These are phyloP conservation scores for Hesperophylax magnus DNA, from an alignment of 1,140 invertebrate species.

Conservation along the genomic window DNA sequence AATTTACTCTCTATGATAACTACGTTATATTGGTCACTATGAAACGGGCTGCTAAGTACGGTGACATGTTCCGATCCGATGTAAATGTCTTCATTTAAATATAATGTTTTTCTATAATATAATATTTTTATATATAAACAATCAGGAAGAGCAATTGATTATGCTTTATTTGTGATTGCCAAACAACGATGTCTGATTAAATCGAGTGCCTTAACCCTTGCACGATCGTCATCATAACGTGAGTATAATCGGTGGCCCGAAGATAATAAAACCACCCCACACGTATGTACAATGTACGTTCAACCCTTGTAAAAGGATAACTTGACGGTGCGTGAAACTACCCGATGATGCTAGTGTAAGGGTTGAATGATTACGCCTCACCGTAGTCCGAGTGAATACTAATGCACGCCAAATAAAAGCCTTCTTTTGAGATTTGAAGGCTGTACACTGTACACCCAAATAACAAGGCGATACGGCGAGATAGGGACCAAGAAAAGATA, in stretches of 20 bases:
- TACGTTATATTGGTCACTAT: too few species aligned
- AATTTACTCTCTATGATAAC: too few species aligned
- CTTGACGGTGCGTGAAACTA: conserved; percentile 30
- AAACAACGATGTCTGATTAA: too few species aligned
- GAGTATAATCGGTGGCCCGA: background rate
- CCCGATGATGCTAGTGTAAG: background rate
- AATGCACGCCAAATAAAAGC: conserved; percentile 22
- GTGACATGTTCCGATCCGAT: too few species aligned
- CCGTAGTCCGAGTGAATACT: conserved; percentile 20
- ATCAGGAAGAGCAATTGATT: too few species aligned
- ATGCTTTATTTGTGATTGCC: too few species aligned
- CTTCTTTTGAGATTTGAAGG: background rate
- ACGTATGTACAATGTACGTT: background rate
- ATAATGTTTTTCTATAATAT: too few species aligned
- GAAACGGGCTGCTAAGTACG: too few species aligned
- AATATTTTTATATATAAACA: too few species aligned
- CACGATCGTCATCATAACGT: background rate
- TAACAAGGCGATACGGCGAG: too few species aligned
- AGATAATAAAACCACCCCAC: background rate
- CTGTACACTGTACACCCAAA: too few species aligned
- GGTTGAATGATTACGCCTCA: conserved; percentile 28
- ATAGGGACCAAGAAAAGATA: background rate
- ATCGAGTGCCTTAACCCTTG: background rate
- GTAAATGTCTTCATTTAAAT: too few species aligned
- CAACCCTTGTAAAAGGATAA: conserved; percentile 31